Evolutionary conservation across 2,797 vertebrate genomes (phyloP).

Genomic region (Melanitta fusca): DNA sequence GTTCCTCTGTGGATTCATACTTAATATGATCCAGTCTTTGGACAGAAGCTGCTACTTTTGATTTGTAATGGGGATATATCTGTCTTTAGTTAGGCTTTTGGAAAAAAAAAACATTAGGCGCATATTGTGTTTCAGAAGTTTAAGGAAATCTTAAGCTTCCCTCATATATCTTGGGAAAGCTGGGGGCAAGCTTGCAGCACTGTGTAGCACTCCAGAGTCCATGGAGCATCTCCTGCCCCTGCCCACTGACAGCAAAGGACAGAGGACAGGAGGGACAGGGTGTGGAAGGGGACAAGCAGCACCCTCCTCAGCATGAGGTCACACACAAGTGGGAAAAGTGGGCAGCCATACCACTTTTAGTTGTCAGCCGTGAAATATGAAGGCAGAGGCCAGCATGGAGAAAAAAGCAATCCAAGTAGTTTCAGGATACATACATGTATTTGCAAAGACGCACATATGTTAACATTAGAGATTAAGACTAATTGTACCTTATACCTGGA

Average conservation of each 20-base stretch:
- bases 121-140: constrained; percentile 22
- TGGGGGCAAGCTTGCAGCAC: background rate
- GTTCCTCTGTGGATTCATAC: background rate
- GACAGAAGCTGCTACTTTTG: constrained; percentile 24
- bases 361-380: background rate
- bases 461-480: background rate
- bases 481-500: background rate
- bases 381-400: background rate
- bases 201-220: background rate
- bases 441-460: background rate
- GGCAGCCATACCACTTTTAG: background rate
- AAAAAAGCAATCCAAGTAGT: background rate
- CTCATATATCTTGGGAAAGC: background rate
- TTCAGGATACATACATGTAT: background rate
- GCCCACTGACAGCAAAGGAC: background rate
- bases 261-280: background rate
- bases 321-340: background rate
- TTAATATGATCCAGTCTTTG: background rate
- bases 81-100: constrained; percentile 18
- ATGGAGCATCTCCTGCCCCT: background rate
- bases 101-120: background rate
- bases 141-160: background rate
- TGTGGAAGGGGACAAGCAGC: background rate
- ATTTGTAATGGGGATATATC: constrained; percentile 49
- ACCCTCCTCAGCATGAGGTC: background rate